phyloP scores from a whole-genome alignment of 2,113 vertebrate species.

The Hepsetus odoe region DNA sequence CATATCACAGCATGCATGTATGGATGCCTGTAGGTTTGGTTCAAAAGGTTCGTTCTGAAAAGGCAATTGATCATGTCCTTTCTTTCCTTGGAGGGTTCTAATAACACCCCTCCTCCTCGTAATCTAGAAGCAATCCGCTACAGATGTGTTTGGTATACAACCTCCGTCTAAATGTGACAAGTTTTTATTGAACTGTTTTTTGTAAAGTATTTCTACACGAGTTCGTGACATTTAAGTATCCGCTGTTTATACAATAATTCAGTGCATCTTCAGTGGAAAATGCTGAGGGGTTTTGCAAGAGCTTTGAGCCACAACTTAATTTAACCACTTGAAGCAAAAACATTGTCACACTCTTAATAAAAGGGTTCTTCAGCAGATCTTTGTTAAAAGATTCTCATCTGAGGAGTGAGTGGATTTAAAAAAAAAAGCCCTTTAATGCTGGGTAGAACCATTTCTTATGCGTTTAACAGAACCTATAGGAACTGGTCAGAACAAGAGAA shows the following conservation, averaged over 20 bases:
- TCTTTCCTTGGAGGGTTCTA: constrained; percentile 36
- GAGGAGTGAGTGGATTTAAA: not conserved
- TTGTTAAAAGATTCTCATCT: not conserved
- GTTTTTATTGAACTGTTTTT: constrained; percentile 54
- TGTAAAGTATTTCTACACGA: constrained; percentile 55
- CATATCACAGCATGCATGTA: constrained; percentile 35
- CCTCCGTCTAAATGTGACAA: constrained; percentile 39
- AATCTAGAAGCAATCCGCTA: constrained; percentile 35
- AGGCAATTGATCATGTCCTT: constrained; percentile 34
- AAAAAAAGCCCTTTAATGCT: not conserved
- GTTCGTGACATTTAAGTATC: constrained; percentile 30
- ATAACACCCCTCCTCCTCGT: constrained; percentile 21
- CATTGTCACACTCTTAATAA: constrained; percentile 8
- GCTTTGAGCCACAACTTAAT: constrained; percentile 29
- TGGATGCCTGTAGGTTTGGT: constrained; percentile 39
- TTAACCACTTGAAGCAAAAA: constrained; percentile 28
- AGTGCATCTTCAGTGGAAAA: constrained; percentile 29
- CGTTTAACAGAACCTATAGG: not conserved
- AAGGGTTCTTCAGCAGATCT: not conserved
- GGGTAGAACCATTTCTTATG: not conserved
- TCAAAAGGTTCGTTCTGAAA: constrained; percentile 16
- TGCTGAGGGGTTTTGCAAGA: constrained; percentile 24
- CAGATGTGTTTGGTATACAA: constrained; percentile 45
- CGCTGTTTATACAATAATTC: constrained; percentile 26
- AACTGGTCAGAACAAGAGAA: not conserved